These are phyloP conservation scores for Daphoenositta chrysoptera DNA, from an alignment of 2,113 vertebrate species.

Conservation along the genomic window DNA sequence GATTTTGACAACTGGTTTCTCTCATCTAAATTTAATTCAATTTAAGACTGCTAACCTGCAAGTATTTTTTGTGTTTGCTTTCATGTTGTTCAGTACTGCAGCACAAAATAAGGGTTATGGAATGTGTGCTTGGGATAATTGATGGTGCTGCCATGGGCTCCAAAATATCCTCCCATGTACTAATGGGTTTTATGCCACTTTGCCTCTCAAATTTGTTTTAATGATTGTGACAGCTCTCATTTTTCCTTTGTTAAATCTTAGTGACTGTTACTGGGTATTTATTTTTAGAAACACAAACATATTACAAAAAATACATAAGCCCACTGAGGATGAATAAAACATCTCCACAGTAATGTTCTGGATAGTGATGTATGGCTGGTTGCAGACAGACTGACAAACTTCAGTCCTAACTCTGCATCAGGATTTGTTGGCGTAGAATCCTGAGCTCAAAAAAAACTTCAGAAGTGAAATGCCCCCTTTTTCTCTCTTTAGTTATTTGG, in stretches of 20 bases:
- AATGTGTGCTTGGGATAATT: background rate
- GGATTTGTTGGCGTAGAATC: background rate
- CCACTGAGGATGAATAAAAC: background rate
- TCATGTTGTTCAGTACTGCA: background rate
- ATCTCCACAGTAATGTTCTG: background rate
- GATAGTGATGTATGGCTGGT: background rate
- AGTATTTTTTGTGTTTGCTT: background rate
- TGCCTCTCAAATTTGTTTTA: constrained; percentile 45
- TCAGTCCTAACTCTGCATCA: background rate
- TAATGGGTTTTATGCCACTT: background rate
- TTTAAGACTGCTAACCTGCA: background rate
- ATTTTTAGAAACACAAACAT: constrained; percentile 14
- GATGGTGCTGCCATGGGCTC: background rate
- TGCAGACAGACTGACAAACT: background rate
- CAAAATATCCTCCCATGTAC: background rate
- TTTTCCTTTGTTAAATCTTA: constrained; percentile 52
- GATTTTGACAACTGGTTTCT: background rate
- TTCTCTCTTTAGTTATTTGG: background rate
- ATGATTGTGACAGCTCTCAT: constrained; percentile 10
- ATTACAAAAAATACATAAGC: background rate
- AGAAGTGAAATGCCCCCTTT: background rate
- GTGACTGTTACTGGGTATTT: constrained; percentile 22
- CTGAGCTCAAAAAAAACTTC: background rate
- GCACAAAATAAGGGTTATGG: background rate
- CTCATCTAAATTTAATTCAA: background rate